These are phyloP conservation scores for Gopherus evgoodei DNA, from an alignment of 2,113 vertebrate genomes.

Conservation along the genomic window DNA sequence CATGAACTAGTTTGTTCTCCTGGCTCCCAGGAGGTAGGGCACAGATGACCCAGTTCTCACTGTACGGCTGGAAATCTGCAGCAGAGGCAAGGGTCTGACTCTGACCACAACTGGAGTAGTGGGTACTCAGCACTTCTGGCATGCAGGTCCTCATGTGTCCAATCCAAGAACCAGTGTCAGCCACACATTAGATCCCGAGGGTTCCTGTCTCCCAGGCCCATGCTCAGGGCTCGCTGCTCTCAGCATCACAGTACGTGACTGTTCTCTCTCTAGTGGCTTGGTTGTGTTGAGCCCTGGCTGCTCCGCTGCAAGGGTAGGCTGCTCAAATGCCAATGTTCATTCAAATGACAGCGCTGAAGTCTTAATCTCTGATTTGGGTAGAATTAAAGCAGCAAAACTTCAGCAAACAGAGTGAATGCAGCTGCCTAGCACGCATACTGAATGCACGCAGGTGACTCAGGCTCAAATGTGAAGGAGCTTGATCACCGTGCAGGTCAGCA, in stretches of 20 bases:
- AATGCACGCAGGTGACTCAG: background rate
- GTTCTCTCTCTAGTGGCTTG: background rate
- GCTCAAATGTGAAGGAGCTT: background rate
- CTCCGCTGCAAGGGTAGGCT: constrained; percentile 62
- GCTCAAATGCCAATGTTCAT: constrained; percentile 65
- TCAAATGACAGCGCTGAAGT: constrained; percentile 46
- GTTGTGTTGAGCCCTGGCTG: constrained; percentile 12
- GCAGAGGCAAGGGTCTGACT: too few relatives aligned
- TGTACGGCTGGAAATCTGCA: too few relatives aligned
- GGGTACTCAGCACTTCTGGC: too few relatives aligned
- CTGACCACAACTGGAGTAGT: too few relatives aligned
- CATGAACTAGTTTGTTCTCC: too few relatives aligned
- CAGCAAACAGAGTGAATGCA: background rate
- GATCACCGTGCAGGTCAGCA: background rate
- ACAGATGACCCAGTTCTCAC: too few relatives aligned
- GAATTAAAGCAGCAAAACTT: constrained; percentile 1
- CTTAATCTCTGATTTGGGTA: constrained; percentile 52
- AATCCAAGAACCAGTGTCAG: background rate
- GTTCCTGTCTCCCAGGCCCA: background rate
- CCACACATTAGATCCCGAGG: background rate
- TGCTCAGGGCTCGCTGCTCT: background rate
- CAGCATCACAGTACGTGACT: background rate
- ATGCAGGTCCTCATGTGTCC: too few relatives aligned
- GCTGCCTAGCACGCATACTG: background rate
- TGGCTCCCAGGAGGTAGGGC: too few relatives aligned